Base-by-base conservation (phyloP, 2,113 vertebrate genomes). In the Vireo altiloquus region DNA sequence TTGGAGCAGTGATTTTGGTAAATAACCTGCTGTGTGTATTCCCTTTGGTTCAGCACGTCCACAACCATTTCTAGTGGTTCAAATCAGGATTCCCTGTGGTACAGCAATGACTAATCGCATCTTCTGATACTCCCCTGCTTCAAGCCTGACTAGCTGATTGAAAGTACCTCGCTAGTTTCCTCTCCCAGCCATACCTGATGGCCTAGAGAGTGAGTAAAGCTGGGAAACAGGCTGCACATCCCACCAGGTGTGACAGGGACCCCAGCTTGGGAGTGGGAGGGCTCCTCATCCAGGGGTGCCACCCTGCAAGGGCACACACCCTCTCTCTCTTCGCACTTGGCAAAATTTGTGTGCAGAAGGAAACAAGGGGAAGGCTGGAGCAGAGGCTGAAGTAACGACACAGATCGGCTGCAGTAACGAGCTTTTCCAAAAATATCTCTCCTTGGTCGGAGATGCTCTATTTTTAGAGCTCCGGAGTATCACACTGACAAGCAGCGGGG, bases 351-450 rank as follows among this genome's bases (percentile, higher is more conserved):
- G 35, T 31, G 90, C 78, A 53, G 60, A 56, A 66, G 83, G 86
- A 89, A 63, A 42, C 2, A 3, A 57, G 60, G 50, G 91, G 63
- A 37, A 8, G 59, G 74, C 77, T 56, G 7, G 37, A 76, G 44
- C 50, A 37, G 23, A 46, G 68, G 47, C 86, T 37, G 79, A 21
- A 5, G 44, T 13, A 49, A 44, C 3, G 20, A 60, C 9, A 25
- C 3, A 11, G 78, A 40, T 18, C 22, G 71, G 33, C 75, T 61
- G 64, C 60, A 28, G 65, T 84, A 79, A 78, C 60, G 8, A 40
- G 84, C 66, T 92, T 90, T 84, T 91, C 96, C 92, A 40, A 79
- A 95, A 66, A 66, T 91, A 94, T 9, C 68, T 60, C 39, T 56
- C 87, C 60, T 70, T 33, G 1, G 8, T 35, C 47, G 5, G 49